Base-by-base conservation (phyloP, 2,888 invertebrate genomes). In the Abrostola triplasia region DNA sequence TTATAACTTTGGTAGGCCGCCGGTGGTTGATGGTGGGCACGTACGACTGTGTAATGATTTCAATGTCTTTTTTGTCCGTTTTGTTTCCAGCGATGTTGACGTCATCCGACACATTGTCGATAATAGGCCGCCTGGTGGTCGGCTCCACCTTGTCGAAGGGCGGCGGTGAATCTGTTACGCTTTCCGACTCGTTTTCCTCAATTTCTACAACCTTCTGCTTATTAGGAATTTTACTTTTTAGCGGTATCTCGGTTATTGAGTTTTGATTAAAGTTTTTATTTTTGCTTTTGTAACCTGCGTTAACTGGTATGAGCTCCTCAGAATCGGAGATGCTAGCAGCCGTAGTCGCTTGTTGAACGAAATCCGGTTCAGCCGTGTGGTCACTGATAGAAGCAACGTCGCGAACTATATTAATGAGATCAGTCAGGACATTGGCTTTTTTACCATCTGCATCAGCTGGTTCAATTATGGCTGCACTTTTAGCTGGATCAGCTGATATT, bases 321-420 rank as follows among this genome's bases (percentile, higher is more conserved):
- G 94, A 94, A 51, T 93, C 92, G 2, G 92, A 87, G 60, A 90
- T 88, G 44, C 84, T 85, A 7, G 70, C 67, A 40, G 51, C 58
- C 24, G 88, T 85, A 5, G 88, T 80, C 0, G 77, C 71, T n/a
- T 79, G 82, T 9, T 74, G 76, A 10, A 67, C 66, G 0, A 64
- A 52, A 4, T 76, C 73, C 0, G 90, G 82, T 5, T 74, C 77
- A 4, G 89, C 90, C 6, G 90, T 88, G 62, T 92, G 91, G 44
- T 92, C 91, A 54, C 91, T 91, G 42, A 95, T 94, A 0, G 92
- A 89, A 1, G 93, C 94, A 10, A 95, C 93, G 66, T 95, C 95
- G 13, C 90, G 93, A 4, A 95, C 94, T 44, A 95, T 79, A 56
- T 91, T 92, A 4, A 92, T 93, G 9, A 95, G 84, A 76, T 93